Base-by-base conservation (phyloP, 2,797 vertebrate genomes). In the Takifugu rubripes region DNA sequence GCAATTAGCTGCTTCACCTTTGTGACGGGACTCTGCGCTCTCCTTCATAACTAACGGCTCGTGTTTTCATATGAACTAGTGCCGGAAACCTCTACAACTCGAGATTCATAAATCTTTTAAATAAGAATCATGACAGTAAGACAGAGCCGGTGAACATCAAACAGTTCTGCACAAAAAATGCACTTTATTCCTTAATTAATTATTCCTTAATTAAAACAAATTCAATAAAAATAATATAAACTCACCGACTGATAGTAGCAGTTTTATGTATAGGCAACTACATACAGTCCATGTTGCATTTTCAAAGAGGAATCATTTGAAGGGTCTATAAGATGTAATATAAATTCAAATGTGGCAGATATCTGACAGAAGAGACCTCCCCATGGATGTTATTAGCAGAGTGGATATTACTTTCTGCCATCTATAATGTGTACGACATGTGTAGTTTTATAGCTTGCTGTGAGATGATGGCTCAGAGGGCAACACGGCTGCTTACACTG, bases 401-500 rank as follows among this genome's bases (percentile, higher is more conserved):
- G 17, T 9, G 1, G 8, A 21, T 25, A 24, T 25, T 11, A 42
- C 51, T 52, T 62, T 11, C 12, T 42, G 14, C 31, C 14, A 59
- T 36, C 16, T n/a, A 9, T 6, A 42, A 11, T 50, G 33, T 15
- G 43, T 27, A 12, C 27, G 4, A 29, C 27, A 29, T 29, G 9
- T 45, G 15, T 40, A 5, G 14, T 52, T 16, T 29, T 53, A 5
- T 14, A 55, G 45, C 25, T 29, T 11, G 46, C 49, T 60, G 49
- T 12, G 40, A 55, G 31, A 59, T 15, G 21, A 59, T 59, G 11
- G 15, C 44, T 54, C 60, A 16, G 52, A 56, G 54, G 64, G 71
- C 72, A 55, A 58, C 54, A 55, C 48, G 40, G 71, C 66, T 45
- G 46, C 60, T 78, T 53, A 67, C 36, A 59, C 75, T 68, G 49